Base-by-base conservation (phyloP, 2,113 vertebrate genomes). In the Lates calcarifer region DNA sequence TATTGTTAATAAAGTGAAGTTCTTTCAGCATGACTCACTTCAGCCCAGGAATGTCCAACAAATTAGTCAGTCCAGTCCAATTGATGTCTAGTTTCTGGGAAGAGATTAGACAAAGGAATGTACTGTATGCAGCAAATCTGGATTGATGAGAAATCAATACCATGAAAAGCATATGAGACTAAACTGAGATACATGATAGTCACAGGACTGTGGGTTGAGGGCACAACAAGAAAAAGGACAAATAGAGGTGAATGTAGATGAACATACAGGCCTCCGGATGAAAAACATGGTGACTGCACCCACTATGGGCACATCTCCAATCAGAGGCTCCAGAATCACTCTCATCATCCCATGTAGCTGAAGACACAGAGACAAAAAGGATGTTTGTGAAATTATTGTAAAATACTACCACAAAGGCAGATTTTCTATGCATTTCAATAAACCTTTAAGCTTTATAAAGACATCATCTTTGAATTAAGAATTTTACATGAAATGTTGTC, bases 201-300 rank as follows among this genome's bases (percentile, higher is more conserved):
- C 22, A 29, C 22, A 73, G 71, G 41, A 73, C 67, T 69, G 26
- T 9, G 60, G 47, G 11, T 5, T 55, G 39, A 53, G 60, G 18
- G 14, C 18, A 33, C 12, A 64, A 66, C 57, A 60, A 63, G 49
- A 58, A 68, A 68, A 65, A 79, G 67, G 56, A 82, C 31, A 71
- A 43, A 79, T 20, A 43, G 41, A 83, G 86, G 56, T 77, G n/a
- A 83, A 18, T 53, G 5, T 22, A 45, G n/a, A 78, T 45, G 57
- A 37, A 95, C 97, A 78, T 92, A 98, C 97, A 33, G 97, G 97
- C 53, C 97, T 95, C 2, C 92, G 96, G 83, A 98, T 97, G 89
- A 98, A 98, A 92, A 98, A 98, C 96, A 98, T 94, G 0, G 95
- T 97, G 88, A 98, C 95, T 0, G 97, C 97, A 3, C 97, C 97